phyloP scores from a whole-genome alignment of 2,888 invertebrate species.

The Trissolcus japonicus region DNA sequence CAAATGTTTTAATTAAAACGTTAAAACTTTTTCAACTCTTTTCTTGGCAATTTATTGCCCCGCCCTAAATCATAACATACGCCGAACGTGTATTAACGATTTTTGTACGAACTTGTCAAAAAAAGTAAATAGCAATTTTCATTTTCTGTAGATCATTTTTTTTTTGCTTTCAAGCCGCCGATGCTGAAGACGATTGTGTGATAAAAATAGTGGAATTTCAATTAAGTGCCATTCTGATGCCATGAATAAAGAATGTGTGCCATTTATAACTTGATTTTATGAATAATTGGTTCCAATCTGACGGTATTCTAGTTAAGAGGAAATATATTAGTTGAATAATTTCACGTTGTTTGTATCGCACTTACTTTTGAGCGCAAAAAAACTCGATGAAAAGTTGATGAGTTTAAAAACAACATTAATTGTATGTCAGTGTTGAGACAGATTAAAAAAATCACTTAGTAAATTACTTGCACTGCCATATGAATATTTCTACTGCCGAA shows the following conservation, averaged over 20 bases:
- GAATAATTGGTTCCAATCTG: too few species aligned
- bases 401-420: too few species aligned
- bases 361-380: too few species aligned
- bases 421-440: neutral
- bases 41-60: conserved; percentile 23
- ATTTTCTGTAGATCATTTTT: neutral
- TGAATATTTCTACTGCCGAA: neutral
- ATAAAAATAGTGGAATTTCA: conserved; percentile 2
- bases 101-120: too few species aligned
- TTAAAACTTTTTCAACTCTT: conserved; percentile 6
- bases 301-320: conserved; percentile 4
- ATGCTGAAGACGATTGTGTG: conserved; percentile 34
- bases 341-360: too few species aligned
- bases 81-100: neutral
- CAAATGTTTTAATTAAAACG: too few species aligned
- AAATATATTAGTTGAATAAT: too few species aligned
- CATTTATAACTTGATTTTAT: too few species aligned
- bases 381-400: too few species aligned
- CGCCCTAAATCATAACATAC: conserved; percentile 11
- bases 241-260: too few species aligned
- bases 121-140: neutral
- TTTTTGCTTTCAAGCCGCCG: conserved; percentile 2
- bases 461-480: neutral
- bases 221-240: too few species aligned
- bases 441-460: neutral